Base-by-base conservation (phyloP, 2,113 vertebrate genomes). In the Ailurus styani region DNA sequence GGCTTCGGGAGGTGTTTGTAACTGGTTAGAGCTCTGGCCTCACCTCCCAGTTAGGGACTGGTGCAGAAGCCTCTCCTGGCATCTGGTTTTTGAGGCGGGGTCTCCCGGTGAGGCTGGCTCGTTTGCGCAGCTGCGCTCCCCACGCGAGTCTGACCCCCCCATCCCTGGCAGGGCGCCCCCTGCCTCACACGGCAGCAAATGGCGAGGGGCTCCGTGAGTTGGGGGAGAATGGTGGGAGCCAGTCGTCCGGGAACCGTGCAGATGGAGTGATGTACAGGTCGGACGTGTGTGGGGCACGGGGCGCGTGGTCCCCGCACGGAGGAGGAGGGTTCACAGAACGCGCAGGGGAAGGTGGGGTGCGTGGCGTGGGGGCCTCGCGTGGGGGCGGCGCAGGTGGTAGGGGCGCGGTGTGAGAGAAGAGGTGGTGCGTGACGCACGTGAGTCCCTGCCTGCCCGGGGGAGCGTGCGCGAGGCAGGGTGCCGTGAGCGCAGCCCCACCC, bases 291-390 rank as follows among this genome's bases (percentile, higher is more conserved):
- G 68, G 37, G 37, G 68, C 10, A 25, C 15, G 70, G 37, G 70
- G 70, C 40, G 6, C 37, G 9, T 0, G 18, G 66, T n/a, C 66
- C 37, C n/a, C 3, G 68, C 68, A 72, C 2, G n/a, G 68, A 40
- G 68, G 10, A 12, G 37, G 68, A 72, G 37, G 68, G 68, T 3
- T 13, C 37, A 2, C 10, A 23, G 9, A 23, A 6, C 3, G 10
- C 68, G 12, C 37, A 3, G 68, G 37, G 37, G 21, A 72, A 40
- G 37, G n/a, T 23, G 21, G 12, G 40, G 6, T 11, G 12, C 13
- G 2, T 40, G 3, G 72, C 25, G 1, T 13, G 3, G 72, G 29
- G 40, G 23, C 23, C 40, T 15, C 5, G 40, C 23, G 0, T 8
- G 40, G 40, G 40, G 40, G 6, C 6, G 12, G 60, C 27, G 6